Percentiles rank a stretch among this genome's conserved stretches.
phyloP scores from a whole-genome alignment of 2,113 vertebrate species.

The Agelaius phoeniceus region DNA sequence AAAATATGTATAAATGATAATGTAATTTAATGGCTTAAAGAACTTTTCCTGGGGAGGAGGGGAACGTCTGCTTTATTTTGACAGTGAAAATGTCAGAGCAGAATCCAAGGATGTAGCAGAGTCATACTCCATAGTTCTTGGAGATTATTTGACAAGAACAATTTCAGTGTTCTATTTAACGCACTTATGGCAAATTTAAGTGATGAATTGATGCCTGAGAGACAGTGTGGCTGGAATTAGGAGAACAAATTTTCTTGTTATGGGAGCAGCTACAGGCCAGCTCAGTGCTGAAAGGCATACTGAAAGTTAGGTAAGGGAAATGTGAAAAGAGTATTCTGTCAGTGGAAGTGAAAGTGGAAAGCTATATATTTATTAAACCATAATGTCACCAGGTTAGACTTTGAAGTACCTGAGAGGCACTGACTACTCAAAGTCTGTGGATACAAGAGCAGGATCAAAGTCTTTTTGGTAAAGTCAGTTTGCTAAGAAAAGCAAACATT shows the following conservation, averaged over 20 bases:
- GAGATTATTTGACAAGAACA: conserved; percentile 72
- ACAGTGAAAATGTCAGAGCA: conserved; percentile 62
- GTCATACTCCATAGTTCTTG: conserved; percentile 53
- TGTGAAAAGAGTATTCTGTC: conserved; percentile 58
- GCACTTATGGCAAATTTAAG: conserved; percentile 70
- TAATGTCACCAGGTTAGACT: conserved; percentile 53
- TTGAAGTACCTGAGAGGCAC: conserved; percentile 41
- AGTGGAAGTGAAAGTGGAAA: conserved; percentile 46
- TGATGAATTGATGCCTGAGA: conserved; percentile 71
- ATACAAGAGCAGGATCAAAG: conserved; percentile 48
- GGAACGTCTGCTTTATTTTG: conserved; percentile 65
- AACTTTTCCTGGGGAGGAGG: conserved; percentile 60
- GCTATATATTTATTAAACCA: conserved; percentile 67
- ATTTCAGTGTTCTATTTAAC: conserved; percentile 73
- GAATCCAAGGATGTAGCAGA: conserved; percentile 49
- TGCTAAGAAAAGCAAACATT: conserved; percentile 40
- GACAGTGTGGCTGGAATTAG: conserved; percentile 64
- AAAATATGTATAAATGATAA: conserved; percentile 68
- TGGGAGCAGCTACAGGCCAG: conserved; percentile 62
- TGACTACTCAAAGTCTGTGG: conserved; percentile 24
- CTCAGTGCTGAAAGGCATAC: conserved; percentile 63
- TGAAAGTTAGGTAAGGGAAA: conserved; percentile 55
- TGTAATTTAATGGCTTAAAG: conserved; percentile 69
- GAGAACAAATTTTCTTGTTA: conserved; percentile 63
- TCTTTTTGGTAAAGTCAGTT: conserved; percentile 6